A percentile compares a stretch with the other conserved stretches of the same genome.
These are phyloP conservation scores for Pentamera pediparva DNA, from an alignment of 53 echinoderm and acorn worm species.

Conservation along the genomic window DNA sequence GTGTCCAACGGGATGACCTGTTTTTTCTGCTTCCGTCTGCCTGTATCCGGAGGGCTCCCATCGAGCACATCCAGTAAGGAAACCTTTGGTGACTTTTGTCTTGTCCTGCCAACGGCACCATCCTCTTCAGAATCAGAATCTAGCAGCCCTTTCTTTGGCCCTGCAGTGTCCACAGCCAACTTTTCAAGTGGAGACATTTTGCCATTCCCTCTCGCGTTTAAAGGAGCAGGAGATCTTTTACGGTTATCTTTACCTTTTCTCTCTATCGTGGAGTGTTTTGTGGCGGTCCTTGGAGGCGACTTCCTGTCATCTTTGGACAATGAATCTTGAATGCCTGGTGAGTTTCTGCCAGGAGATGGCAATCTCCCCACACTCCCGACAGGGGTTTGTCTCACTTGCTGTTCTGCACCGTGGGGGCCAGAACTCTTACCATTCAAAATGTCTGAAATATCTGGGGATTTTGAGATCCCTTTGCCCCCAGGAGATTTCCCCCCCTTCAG, in stretches of 20 bases:
- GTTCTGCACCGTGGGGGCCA: not conserved
- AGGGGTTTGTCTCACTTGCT: not conserved
- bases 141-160: constrained; percentile 42
- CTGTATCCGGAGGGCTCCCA: constrained; percentile 33
- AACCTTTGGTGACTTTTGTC: constrained; percentile 26
- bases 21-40: constrained; percentile 55
- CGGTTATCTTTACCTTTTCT: constrained; percentile 31
- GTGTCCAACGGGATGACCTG: too few relatives aligned
- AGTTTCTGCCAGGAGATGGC: too few relatives aligned
- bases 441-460: constrained; percentile 24
- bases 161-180: not conserved
- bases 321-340: constrained; percentile 5
- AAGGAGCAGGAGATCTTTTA: not conserved
- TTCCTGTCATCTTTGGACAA: too few relatives aligned
- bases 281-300: too few relatives aligned
- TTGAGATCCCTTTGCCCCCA: too few relatives aligned
- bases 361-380: not conserved
- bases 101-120: not conserved
- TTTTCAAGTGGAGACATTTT: constrained; percentile 16
- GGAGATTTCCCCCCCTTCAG: too few relatives aligned
- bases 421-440: not conserved
- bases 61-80: constrained; percentile 70
- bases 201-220: constrained; percentile 11
- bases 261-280: not conserved
- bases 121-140: constrained; percentile 34